Base-by-base conservation (phyloP, 1,140 invertebrate genomes). In the Platorchestia sp. region DNA sequence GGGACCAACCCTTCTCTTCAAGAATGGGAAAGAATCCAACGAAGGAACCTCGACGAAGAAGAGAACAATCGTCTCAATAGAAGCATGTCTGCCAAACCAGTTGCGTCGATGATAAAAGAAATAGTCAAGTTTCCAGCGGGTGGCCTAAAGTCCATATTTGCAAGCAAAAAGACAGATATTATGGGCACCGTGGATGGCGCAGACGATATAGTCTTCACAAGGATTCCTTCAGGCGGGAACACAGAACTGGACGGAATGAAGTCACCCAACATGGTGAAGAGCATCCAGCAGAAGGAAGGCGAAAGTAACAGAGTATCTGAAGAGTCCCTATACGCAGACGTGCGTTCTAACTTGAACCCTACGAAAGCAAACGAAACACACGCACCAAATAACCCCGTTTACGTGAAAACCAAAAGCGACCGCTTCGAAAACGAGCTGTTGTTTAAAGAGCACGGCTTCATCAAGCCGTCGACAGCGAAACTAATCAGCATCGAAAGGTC, bases 51-150 rank as follows among this genome's bases (percentile, higher is more conserved):
- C 0, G 96, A 96, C 53, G 96, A 96, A 89, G 96, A 96, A 43
- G 96, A 96, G 45, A 95, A 95, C 47, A 96, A 96, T 93, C 95
- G 96, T 44, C 51, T 96, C 44, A 96, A 96, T 90, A 96, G 96
- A 51, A 96, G 91, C 44, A 51, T 96, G 10, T 96, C 96, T 0
- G 95, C 96, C 51, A 96, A 96, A 53, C 96, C 96, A 27, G 95
- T 96, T 36, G 95, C 96, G 0, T 86, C 95, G 45, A 96, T 96
- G 86, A 96, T 96, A 89, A 96, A 96, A 95, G 96, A 96, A 7
- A 95, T 96, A 43, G 96, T 96, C 36, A 96, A 95, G 45, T 96
- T 96, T 86, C 96, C 95, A 45, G 95, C 95, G n/a, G 95, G 95
- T n/a, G 95, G 96, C 93, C 95, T 96, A 95, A 86, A 59, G 41